phyloP scores from a whole-genome alignment of 2,797 vertebrate genomes.

The Aphelocoma californica region DNA sequence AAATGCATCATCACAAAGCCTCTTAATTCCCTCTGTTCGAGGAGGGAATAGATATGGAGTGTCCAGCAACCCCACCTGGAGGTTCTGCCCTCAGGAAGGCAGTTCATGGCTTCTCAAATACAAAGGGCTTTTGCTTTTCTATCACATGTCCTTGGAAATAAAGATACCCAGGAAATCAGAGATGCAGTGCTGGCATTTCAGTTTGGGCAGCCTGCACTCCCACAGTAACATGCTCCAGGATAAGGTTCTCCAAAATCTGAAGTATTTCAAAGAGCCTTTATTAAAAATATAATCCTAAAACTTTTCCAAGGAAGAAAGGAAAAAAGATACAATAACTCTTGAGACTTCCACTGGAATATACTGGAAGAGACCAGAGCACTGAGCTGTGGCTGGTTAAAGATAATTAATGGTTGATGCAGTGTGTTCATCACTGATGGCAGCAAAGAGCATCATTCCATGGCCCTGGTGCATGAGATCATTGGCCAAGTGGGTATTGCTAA shows the following conservation, averaged over 20 bases:
- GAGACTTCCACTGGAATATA: neutral
- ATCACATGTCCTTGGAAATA: neutral
- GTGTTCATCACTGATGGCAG: neutral
- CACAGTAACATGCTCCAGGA: neutral
- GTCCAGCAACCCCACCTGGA: neutral
- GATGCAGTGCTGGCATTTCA: neutral
- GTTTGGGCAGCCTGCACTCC: neutral
- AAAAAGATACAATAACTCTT: neutral
- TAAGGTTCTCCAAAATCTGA: neutral
- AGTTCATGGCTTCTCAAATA: neutral
- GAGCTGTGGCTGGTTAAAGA: neutral
- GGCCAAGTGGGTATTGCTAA: conserved; percentile 21
- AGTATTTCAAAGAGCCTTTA: neutral
- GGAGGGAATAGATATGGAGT: neutral
- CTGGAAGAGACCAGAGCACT: neutral
- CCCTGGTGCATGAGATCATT: conserved; percentile 15
- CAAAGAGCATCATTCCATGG: neutral
- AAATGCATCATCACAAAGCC: neutral
- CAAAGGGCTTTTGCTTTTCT: neutral
- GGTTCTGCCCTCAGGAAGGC: neutral
- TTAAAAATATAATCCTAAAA: neutral
- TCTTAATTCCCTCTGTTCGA: neutral
- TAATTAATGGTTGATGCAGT: neutral
- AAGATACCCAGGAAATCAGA: neutral
- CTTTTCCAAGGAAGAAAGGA: neutral